Conservation (phyloP, 1,140 invertebrate genomes). For the Drosophila sulfurigaster region DNA sequence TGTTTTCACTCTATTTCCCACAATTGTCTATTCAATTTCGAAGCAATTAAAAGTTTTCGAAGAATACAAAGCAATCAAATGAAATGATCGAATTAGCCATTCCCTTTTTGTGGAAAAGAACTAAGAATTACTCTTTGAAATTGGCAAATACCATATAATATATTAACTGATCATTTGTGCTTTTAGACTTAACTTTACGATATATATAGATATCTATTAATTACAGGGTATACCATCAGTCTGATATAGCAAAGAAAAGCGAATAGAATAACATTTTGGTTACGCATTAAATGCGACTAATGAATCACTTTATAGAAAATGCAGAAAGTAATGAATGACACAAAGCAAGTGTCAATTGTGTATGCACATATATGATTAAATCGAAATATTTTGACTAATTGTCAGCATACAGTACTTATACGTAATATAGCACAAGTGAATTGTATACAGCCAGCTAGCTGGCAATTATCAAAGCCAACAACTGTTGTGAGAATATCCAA, state of each 20-base stretch:
- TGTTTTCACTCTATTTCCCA: slow-evolving; percentile 38
- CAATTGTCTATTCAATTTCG: slow-evolving; percentile 77
- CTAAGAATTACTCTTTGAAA: too few species aligned
- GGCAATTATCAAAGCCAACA: slow-evolving; percentile 40
- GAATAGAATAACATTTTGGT: too few species aligned
- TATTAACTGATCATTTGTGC: too few species aligned
- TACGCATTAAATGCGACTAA: slow-evolving; percentile 17
- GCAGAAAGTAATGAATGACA: slow-evolving; percentile 52
- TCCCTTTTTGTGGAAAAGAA: neutral
- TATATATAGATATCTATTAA: too few species aligned
- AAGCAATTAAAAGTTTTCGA: slow-evolving; percentile 77
- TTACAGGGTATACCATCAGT: too few species aligned
- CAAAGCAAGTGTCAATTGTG: slow-evolving; percentile 8
- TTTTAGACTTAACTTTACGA: too few species aligned
- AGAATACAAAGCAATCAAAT: slow-evolving; percentile 59
- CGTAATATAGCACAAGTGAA: slow-evolving; percentile 28
- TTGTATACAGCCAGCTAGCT: slow-evolving; percentile 13
- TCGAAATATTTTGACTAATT: slow-evolving; percentile 28
- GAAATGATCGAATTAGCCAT: neutral
- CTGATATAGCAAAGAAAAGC: too few species aligned
- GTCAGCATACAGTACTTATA: neutral
- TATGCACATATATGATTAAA: slow-evolving; percentile 37
- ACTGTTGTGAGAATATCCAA: slow-evolving; percentile 52
- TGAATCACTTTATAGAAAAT: slow-evolving; percentile 45
- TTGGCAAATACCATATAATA: too few species aligned